Evolutionary conservation across 2,888 invertebrate genomes (phyloP).

Genomic region (Leptothorax acervorum): DNA sequence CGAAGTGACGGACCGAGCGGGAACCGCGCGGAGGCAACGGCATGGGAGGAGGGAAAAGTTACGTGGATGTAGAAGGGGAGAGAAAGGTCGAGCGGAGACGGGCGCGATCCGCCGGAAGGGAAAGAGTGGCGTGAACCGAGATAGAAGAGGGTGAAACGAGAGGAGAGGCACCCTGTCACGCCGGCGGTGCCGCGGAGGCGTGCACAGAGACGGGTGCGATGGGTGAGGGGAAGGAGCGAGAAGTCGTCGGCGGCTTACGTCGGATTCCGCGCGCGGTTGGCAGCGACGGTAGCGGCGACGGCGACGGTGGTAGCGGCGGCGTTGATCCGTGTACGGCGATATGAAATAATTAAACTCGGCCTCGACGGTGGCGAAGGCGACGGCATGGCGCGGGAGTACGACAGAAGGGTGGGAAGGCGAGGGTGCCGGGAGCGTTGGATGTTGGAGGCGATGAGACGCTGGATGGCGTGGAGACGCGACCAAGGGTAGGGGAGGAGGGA

Average conservation of each 20-base stretch:
- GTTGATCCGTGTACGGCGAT: slow-evolving; percentile 67
- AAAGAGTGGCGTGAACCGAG: slow-evolving; percentile 26
- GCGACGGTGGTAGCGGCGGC: slow-evolving; percentile 43
- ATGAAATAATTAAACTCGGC: slow-evolving; percentile 76
- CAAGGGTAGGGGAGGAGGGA: slow-evolving; percentile 4
- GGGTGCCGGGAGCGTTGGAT: slow-evolving; percentile 48
- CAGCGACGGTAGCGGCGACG: slow-evolving; percentile 26
- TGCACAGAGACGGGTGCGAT: slow-evolving; percentile 24
- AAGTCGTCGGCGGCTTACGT: slow-evolving; percentile 70
- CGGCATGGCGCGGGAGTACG: slow-evolving; percentile 52
- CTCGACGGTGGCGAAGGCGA: slow-evolving; percentile 61
- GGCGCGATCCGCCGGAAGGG: slow-evolving; percentile 40
- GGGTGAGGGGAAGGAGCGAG: slow-evolving; percentile 48
- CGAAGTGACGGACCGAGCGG: slow-evolving; percentile 53
- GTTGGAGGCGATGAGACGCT: slow-evolving; percentile 52
- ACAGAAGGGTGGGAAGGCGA: slow-evolving; percentile 72
- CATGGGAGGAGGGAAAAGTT: slow-evolving; percentile 19
- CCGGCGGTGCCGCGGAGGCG: slow-evolving; percentile 55
- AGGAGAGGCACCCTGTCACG: slow-evolving; percentile 18
- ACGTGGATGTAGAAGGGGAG: slow-evolving; percentile 49
- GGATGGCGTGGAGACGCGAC: slow-evolving; percentile 44
- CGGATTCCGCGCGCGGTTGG: slow-evolving; percentile 59
- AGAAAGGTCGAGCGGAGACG: slow-evolving; percentile 63
- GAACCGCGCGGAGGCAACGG: slow-evolving; percentile 14
- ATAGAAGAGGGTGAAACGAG: slow-evolving; percentile 16